Evolutionary conservation across 2,888 invertebrate species (phyloP), one percentile per base, ranked within the genome.

Genomic region (Siphonodentalium dalli): DNA sequence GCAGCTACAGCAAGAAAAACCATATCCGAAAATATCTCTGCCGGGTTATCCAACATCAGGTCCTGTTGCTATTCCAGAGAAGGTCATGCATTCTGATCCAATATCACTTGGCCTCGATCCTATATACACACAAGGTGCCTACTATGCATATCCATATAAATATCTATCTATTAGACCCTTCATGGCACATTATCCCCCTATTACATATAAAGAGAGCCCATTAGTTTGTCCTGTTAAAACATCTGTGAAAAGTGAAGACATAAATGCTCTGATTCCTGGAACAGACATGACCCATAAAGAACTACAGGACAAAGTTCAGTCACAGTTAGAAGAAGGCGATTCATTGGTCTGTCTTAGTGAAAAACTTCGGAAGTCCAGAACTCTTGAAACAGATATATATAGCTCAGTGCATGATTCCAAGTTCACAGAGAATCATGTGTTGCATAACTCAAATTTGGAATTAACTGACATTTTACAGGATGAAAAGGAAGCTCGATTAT

Each of bases 31-130:
- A 45, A 69, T 71, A 23, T 69, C 62, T 33, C 51, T 71, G 2
- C 66, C 72, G 33, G 78, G 78, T 3, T 80, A 80, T 48, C 79
- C 79, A 11, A 70, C 72, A 6, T 74, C 79, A 13, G 78, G 77
- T 1, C 68, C 74, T 3, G 48, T 53, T 8, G 72, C 71, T 2
- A 45, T 54, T n/a, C 80, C 79, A 3, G 46, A 47, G 5, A 72
- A 74, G 11, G 80, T 65, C 52, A 65, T 67, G n/a, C 58, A 52
- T n/a, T 63, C 68, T 7, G 65, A 69, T 23, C 66, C 75, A 11
- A 52, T 71, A 7, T 46, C 63, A 31, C 43, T 75, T 42, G 68
- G 71, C 40, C 52, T 61, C 15, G 66, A 60, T 37, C 59, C 66
- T 1, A 35, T 66, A 24, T 51, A 69, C 13, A 54, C 69, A 46